A percentile compares a stretch with the other conserved stretches of the same genome.
Evolutionary conservation across 2,113 vertebrate genomes (phyloP).

Genomic region (Odontesthes bonariensis): DNA sequence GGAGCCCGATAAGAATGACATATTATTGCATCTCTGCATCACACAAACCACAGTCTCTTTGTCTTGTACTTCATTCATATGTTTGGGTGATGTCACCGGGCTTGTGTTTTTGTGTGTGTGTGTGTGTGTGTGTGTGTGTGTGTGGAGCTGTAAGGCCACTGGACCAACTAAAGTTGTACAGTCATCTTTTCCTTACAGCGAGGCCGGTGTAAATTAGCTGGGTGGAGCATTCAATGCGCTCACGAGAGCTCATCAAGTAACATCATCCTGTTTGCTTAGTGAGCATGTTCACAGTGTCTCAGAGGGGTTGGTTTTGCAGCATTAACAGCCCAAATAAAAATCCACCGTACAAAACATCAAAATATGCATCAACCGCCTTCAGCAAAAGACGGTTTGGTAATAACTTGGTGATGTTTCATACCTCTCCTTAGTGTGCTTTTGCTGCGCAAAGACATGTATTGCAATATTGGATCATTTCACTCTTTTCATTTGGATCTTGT

Average conservation of each 20-base stretch:
- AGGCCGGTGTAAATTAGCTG: constrained; percentile 69
- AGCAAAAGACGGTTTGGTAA: constrained; percentile 17
- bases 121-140: constrained; percentile 21
- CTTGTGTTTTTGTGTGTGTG: constrained; percentile 33
- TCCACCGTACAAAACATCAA: constrained; percentile 39
- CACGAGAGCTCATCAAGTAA: constrained; percentile 69
- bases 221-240: constrained; percentile 56
- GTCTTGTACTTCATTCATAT: constrained; percentile 40
- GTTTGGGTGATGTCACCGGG: constrained; percentile 26
- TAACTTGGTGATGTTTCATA: constrained; percentile 31
- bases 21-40: constrained; percentile 43
- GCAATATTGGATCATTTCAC: not conserved
- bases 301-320: constrained; percentile 27
- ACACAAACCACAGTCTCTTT: constrained; percentile 47
- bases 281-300: constrained; percentile 51
- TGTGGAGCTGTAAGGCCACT: constrained; percentile 30
- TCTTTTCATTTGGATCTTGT: constrained; percentile 20
- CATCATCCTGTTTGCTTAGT: constrained; percentile 63
- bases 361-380: constrained; percentile 22
- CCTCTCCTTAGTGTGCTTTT: not conserved
- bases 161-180: constrained; percentile 49
- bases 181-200: constrained; percentile 65
- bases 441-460: constrained; percentile 2
- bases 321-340: constrained; percentile 58
- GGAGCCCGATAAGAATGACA: constrained; percentile 48